These are phyloP conservation scores for Sinelater perroti DNA, from an alignment of 2,888 invertebrate species.

Conservation along the genomic window DNA sequence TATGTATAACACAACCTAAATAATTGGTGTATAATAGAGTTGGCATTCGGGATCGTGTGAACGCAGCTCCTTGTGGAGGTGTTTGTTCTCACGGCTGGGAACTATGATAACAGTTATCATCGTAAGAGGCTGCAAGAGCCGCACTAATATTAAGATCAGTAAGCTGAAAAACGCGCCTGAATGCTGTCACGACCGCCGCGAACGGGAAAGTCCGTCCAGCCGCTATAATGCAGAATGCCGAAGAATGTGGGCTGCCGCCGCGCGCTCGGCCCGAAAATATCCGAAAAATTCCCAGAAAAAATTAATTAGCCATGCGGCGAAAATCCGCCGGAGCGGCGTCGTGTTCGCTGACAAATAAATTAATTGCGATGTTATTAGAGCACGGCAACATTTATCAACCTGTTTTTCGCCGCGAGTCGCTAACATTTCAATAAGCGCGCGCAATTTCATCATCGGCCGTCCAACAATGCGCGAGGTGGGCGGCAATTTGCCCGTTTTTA, in stretches of 20 bases:
- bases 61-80: constrained; percentile 45
- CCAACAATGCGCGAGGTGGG: constrained; percentile 17
- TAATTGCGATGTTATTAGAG: too few species aligned
- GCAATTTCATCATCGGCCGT: constrained; percentile 7
- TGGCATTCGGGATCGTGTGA: constrained; percentile 59
- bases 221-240: too few species aligned
- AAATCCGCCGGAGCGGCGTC: too few species aligned
- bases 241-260: too few species aligned
- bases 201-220: constrained; percentile 2
- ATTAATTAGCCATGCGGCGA: too few species aligned
- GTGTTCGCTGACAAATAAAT: too few species aligned
- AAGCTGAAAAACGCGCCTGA: constrained; percentile 22
- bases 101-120: constrained; percentile 48
- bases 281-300: too few species aligned
- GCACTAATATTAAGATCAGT: constrained; percentile 35
- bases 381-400: neutral
- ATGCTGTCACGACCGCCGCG: constrained; percentile 30
- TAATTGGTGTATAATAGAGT: constrained; percentile 59
- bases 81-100: constrained; percentile 44
- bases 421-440: neutral
- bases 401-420: neutral
- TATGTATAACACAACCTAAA: constrained; percentile 61
- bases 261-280: too few species aligned
- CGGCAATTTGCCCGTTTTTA: constrained; percentile 15
- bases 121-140: constrained; percentile 32